A percentile compares a stretch with the other conserved stretches of the same genome.
These are phyloP conservation scores for Gasterosteus aculeatus DNA, from an alignment of 2,113 vertebrate genomes.

Conservation along the genomic window DNA sequence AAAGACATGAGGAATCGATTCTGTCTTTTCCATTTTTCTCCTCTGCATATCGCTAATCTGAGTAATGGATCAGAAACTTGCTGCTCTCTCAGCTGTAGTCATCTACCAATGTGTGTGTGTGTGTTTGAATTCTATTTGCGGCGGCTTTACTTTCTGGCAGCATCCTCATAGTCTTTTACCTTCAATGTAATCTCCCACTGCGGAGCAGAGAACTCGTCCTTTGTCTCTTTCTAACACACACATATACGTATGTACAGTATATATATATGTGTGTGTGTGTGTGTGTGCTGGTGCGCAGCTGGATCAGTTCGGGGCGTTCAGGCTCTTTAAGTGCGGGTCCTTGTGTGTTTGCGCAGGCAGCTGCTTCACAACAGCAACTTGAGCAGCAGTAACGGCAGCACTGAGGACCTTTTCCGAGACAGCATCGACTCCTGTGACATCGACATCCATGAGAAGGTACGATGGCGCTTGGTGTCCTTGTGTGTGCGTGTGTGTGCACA, in stretches of 20 bases:
- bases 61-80: conserved; percentile 34
- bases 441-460: conserved; percentile 95
- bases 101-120: not conserved
- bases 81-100: conserved; percentile 22
- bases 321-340: conserved; percentile 17
- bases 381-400: conserved; percentile 97
- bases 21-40: not conserved
- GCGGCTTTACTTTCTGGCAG: conserved; percentile 10
- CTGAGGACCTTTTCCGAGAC: conserved; percentile 95
- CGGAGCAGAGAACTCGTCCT: conserved; percentile 12
- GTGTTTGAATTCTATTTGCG: conserved; percentile 37
- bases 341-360: conserved; percentile 83
- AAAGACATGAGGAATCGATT: not conserved
- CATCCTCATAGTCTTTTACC: conserved; percentile 7
- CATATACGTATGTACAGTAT: not conserved
- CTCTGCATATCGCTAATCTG: conserved; percentile 27
- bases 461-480: conserved; percentile 6
- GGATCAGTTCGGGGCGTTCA: conserved; percentile 1
- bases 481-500: conserved; percentile 6
- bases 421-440: conserved; percentile 96
- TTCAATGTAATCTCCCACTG: conserved; percentile 7
- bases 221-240: not conserved
- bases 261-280: not conserved
- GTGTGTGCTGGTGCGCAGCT: conserved; percentile 17
- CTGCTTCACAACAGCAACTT: conserved; percentile 96